Evolutionary conservation across 2,888 invertebrate genomes (phyloP), one percentile per base, ranked within the genome.

Genomic region (Apodemia duryi): DNA sequence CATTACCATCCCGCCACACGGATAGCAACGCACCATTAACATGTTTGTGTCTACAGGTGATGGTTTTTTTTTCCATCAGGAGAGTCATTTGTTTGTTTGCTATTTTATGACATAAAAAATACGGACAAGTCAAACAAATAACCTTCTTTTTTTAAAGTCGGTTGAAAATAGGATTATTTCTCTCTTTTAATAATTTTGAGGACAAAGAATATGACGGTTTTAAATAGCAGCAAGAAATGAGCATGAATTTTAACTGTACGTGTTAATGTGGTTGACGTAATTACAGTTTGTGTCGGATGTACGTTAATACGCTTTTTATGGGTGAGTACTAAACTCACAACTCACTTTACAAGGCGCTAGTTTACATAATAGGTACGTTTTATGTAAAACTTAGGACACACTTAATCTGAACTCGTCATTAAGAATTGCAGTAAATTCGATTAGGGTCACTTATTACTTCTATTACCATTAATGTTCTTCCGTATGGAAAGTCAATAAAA

Each of bases 381-480:
- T 52, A 52, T 52, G 21, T 9, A n/a, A 28, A n/a, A 11, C 49
- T n/a, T 54, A 54, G 54, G 11, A 28, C 54, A 29, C 11, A 54
- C 54, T 54, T 54, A 54, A 29, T 13, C 43, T 43, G 43, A 43
- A 54, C 4, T 54, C 54, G 29, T 54, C 54, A 29, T 54, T 54
- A 54, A 54, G 54, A 54, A 54, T 54, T 54, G 28, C 54, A 54
- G 54, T 54, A 28, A 54, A 54, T 54, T 54, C 54, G 54, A 54
- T 54, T 54, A 54, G 54, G 54, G 54, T 54, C 54, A 54, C 54
- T 54, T 54, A 54, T 29, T 54, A 29, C 54, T 54, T 54, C 54
- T 54, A 54, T 54, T 54, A 29, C 28, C 28, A 54, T 54, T 54
- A 54, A 54, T 54, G 54, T 29, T 54, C 54, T 54, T 54, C 54